A percentile compares a stretch with the other conserved stretches of the same genome.
Conservation (phyloP, 2,888 invertebrate species). For the Oscheius myriophilus region DNA sequence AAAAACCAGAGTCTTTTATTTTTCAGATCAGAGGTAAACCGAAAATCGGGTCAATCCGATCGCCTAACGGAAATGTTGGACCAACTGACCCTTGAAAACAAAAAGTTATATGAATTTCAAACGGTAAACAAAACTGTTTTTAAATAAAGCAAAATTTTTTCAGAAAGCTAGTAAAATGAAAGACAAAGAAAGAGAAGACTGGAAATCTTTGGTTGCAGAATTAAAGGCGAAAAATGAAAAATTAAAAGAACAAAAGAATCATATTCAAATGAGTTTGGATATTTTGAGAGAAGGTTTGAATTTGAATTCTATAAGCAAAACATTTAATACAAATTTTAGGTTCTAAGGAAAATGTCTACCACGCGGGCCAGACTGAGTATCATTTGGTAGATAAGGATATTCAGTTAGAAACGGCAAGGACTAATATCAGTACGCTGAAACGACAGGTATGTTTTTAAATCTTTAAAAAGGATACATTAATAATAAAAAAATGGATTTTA, state of each 20-base stretch:
- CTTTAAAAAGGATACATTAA: too few species aligned
- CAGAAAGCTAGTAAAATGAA: slow-evolving; percentile 5
- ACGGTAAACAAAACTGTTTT: slow-evolving; percentile 7
- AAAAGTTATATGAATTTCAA: slow-evolving; percentile 18
- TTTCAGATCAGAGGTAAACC: slow-evolving; percentile 19
- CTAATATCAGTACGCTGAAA: neutral
- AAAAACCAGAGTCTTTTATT: too few species aligned
- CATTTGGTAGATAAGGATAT: slow-evolving; percentile 12
- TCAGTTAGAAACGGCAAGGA: slow-evolving; percentile 11
- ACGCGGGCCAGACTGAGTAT: slow-evolving; percentile 1
- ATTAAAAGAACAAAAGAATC: neutral
- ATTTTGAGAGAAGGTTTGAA: neutral
- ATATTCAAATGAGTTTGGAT: neutral
- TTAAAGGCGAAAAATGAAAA: slow-evolving; percentile 10
- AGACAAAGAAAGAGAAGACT: slow-evolving; percentile 18
- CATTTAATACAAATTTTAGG: slow-evolving; percentile 7
- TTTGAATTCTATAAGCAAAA: too few species aligned
- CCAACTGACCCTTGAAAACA: slow-evolving; percentile 28
- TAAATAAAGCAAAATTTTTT: too few species aligned
- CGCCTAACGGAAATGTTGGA: slow-evolving; percentile 22
- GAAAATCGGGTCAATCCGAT: slow-evolving; percentile 12
- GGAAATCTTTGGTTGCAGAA: neutral
- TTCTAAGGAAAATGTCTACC: slow-evolving; percentile 6
- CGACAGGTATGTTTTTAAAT: slow-evolving; percentile 7
- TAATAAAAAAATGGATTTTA: too few species aligned